phyloP scores from a whole-genome alignment of 2,888 invertebrate species.

The Lasiommata megera region DNA sequence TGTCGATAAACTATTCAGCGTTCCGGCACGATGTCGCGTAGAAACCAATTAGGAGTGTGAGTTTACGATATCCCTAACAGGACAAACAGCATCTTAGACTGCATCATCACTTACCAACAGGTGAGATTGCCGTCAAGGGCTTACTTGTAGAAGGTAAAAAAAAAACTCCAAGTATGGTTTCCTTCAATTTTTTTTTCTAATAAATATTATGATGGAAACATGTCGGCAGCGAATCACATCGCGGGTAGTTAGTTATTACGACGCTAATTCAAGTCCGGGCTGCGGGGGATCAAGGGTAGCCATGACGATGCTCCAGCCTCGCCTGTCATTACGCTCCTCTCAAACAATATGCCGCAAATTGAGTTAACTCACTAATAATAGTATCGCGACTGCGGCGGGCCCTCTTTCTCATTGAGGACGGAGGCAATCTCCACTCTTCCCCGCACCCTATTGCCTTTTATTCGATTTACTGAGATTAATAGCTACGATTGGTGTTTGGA shows the following conservation, averaged over 20 bases:
- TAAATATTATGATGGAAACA: too few relatives aligned
- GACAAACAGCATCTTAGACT: too few relatives aligned
- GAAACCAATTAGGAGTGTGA: too few relatives aligned
- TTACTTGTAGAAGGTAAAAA: too few relatives aligned
- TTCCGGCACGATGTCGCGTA: too few relatives aligned
- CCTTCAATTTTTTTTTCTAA: too few relatives aligned
- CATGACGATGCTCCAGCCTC: constrained; percentile 66
- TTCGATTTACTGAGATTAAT: constrained; percentile 74
- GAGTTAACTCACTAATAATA: constrained; percentile 80
- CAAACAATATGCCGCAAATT: constrained; percentile 81
- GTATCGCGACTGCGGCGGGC: constrained; percentile 69
- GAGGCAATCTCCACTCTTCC: constrained; percentile 63
- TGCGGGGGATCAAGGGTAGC: constrained; percentile 60
- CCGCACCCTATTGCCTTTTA: constrained; percentile 67
- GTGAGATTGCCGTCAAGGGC: too few relatives aligned
- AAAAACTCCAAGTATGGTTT: too few relatives aligned
- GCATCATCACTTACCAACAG: too few relatives aligned
- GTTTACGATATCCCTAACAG: too few relatives aligned
- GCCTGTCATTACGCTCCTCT: constrained; percentile 77
- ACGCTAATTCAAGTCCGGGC: constrained; percentile 40
- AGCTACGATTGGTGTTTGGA: constrained; percentile 55
- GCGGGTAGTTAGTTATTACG: constrained; percentile 35
- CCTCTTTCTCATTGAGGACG: constrained; percentile 61
- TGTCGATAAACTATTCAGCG: too few relatives aligned
- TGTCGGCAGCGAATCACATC: not conserved